Conservation (phyloP, 2,113 vertebrate genomes). For the Cinclus mexicanus region DNA sequence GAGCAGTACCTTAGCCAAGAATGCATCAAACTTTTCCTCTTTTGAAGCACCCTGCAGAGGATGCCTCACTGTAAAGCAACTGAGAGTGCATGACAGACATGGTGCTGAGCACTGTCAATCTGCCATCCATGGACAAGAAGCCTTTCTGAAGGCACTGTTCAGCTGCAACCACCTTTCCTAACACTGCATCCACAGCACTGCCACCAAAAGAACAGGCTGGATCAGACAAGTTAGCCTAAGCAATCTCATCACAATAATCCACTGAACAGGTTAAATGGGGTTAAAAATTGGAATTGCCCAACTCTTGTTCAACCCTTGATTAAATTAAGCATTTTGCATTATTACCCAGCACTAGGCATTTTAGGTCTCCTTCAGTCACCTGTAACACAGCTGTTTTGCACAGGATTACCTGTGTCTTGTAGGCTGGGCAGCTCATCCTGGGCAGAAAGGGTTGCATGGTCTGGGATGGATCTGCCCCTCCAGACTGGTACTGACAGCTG, state of each 20-base stretch:
- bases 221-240: neutral
- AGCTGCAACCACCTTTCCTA: neutral
- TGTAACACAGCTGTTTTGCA: neutral
- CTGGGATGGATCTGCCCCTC: rapidly evolving
- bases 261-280: neutral
- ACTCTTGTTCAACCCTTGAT: neutral
- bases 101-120: rapidly evolving
- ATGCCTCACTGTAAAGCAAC: neutral
- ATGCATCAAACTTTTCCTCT: neutral
- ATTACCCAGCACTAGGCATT: neutral
- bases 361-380: neutral
- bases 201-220: neutral
- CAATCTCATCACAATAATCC: neutral
- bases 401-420: neutral
- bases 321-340: neutral
- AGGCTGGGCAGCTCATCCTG: neutral
- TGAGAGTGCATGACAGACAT: neutral
- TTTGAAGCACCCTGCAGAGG: neutral
- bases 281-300: neutral
- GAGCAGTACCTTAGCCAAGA: neutral
- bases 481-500: neutral
- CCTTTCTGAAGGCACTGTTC: neutral
- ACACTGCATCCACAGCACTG: neutral
- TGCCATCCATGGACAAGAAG: neutral
- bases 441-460: neutral